Base-by-base conservation (phyloP, 2,113 vertebrate genomes). In the Carassius carassius region DNA sequence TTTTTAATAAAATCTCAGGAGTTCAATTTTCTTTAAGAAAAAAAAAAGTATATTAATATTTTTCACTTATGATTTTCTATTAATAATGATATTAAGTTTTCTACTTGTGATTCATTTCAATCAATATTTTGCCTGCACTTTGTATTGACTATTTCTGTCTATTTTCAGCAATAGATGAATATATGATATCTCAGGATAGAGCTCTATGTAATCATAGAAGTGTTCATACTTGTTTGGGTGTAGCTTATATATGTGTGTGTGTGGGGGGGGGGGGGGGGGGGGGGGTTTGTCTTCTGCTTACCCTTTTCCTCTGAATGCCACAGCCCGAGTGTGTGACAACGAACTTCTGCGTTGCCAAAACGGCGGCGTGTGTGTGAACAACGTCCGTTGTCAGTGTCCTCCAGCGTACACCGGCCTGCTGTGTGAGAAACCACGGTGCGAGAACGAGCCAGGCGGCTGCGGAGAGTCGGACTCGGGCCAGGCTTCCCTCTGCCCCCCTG, bases 241-340 rank as follows among this genome's bases (percentile, higher is more conserved):
- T 77, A 37, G 25, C 49, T 21, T 78, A 13, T 63, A 35, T 51
- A 9, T 58, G 69, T 85, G 54, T 58, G 54, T 44, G n/a, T n/a
- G n/a, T n/a, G n/a, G n/a, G n/a, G n/a, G n/a, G n/a, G n/a, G n/a
- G n/a, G n/a, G n/a, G n/a, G n/a, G n/a, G 41, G 9, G 41, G 9
- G 41, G 41, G 41, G 0, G 6, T 41, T 5, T 41, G 37, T 79
- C 12, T 72, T 56, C 72, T 78, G 23, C 56, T 77, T 23, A 77
- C 44, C 11, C 29, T 81, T 73, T 65, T 29, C 89, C 82, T 75
- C 78, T 87, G 78, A 78, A 84, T 29, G 29, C 82, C 72, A 83
- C 96, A 99, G 98, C 97, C 37, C 97, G 96, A 4, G 96, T 99
- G 69, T 99, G 98, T 4, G 97, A 99, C 95, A 97, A 99, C 0